Evolutionary conservation across 2,797 vertebrate species (phyloP).

Genomic region (Balearica regulorum): DNA sequence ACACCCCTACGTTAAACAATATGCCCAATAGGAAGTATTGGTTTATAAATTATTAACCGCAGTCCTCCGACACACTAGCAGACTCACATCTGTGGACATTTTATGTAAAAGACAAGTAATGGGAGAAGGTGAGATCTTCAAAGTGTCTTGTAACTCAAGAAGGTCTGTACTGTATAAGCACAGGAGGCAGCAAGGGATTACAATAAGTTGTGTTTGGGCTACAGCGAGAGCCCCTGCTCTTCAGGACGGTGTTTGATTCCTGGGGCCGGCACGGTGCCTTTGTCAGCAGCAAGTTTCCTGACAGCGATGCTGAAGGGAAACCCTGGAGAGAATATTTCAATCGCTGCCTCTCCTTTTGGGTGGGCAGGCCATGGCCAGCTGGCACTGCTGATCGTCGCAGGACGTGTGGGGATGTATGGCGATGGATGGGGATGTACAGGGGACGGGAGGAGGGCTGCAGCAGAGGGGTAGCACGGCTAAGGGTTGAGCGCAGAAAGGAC

Average conservation of each 20-base stretch:
- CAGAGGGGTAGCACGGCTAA: not conserved
- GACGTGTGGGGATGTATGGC: not conserved
- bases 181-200: conserved; percentile 74
- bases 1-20: not conserved
- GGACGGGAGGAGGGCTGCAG: fast-evolving
- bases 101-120: conserved; percentile 79
- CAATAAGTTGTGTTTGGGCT: conserved; percentile 66
- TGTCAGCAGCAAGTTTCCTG: conserved; percentile 56
- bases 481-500: fast-evolving
- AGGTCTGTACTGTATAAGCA: conserved; percentile 68
- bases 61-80: conserved; percentile 64
- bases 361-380: not conserved
- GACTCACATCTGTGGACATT: conserved; percentile 77
- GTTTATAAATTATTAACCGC: conserved; percentile 71
- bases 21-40: conserved; percentile 58
- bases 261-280: conserved; percentile 22
- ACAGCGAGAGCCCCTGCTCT: conserved; percentile 47
- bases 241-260: conserved; percentile 18
- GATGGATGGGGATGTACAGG: not conserved
- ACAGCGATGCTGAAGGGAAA: not conserved
- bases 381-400: not conserved
- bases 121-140: conserved; percentile 82
- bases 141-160: conserved; percentile 78
- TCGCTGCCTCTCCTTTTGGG: not conserved
- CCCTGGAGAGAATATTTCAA: not conserved